Conservation (phyloP, 2,888 invertebrate species). For the Temnothorax ravouxi region DNA sequence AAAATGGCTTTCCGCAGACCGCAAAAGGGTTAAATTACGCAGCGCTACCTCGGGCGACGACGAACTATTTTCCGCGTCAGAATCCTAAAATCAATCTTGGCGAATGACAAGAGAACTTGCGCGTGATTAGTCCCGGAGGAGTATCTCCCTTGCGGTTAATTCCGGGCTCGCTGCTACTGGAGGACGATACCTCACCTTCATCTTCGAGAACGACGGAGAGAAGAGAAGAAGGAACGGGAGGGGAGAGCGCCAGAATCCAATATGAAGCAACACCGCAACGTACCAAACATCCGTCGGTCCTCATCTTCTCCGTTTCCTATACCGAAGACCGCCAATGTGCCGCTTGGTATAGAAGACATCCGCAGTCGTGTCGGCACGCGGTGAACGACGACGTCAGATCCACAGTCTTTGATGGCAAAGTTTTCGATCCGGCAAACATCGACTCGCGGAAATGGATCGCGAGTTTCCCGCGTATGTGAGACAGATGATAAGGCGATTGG, state of each 20-base stretch:
- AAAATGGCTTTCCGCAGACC: constrained; percentile 31
- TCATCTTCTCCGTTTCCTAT: constrained; percentile 77
- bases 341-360: constrained; percentile 70
- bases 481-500: constrained; percentile 61
- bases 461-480: constrained; percentile 65
- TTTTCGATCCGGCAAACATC: constrained; percentile 80
- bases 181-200: constrained; percentile 70
- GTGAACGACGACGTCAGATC: constrained; percentile 67
- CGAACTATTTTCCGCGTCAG: constrained; percentile 63
- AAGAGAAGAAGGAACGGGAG: constrained; percentile 34
- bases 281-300: constrained; percentile 83
- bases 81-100: constrained; percentile 69
- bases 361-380: constrained; percentile 60
- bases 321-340: constrained; percentile 69
- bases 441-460: constrained; percentile 77
- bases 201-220: constrained; percentile 49
- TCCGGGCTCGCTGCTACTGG: constrained; percentile 66
- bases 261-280: constrained; percentile 83
- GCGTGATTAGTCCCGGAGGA: constrained; percentile 74
- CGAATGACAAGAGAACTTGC: constrained; percentile 73
- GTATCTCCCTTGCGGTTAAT: constrained; percentile 73
- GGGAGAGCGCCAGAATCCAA: constrained; percentile 78
- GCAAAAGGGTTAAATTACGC: constrained; percentile 41
- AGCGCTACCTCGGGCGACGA: constrained; percentile 51
- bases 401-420: constrained; percentile 77